phyloP scores from a whole-genome alignment of 2,113 vertebrate genomes.

The Chitala chitala region DNA sequence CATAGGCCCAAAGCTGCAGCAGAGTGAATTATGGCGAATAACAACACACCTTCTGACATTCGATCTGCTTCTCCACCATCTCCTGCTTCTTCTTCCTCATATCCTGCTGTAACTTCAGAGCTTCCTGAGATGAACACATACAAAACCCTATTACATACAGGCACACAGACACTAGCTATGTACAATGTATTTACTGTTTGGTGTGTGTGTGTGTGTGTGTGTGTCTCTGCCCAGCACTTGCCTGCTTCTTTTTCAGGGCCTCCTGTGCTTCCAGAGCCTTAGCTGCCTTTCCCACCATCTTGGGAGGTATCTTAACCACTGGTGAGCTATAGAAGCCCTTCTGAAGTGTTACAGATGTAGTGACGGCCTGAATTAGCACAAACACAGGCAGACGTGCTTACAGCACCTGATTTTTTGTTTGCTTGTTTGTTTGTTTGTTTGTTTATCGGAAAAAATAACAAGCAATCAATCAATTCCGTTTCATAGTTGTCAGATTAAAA shows the following conservation, averaged over 20 bases:
- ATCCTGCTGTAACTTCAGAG: constrained; percentile 91
- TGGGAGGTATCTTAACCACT: constrained; percentile 70
- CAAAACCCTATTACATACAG: not conserved
- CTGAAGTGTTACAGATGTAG: constrained; percentile 61
- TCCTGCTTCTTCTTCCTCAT: constrained; percentile 98
- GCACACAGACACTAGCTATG: not conserved
- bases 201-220: no score
- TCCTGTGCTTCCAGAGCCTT: constrained; percentile 88
- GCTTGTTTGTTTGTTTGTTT: not conserved
- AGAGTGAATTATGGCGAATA: not conserved
- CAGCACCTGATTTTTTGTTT: not conserved
- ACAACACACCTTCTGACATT: constrained; percentile 84
- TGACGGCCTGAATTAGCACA: constrained; percentile 51
- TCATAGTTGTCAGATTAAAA: not conserved
- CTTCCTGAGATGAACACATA: constrained; percentile 63
- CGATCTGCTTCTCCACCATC: constrained; percentile 92
- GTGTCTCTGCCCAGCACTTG: constrained; percentile 37
- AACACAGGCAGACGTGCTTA: not conserved
- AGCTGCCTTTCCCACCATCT: constrained; percentile 68
- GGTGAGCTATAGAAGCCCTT: constrained; percentile 75
- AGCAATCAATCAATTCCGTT: not conserved
- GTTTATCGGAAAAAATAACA: not conserved
- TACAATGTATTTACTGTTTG: no score
- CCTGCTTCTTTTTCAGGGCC: constrained; percentile 93
- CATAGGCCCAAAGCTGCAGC: not conserved